phyloP scores from a whole-genome alignment of 2,113 vertebrate species.

The Psettodes erumei region DNA sequence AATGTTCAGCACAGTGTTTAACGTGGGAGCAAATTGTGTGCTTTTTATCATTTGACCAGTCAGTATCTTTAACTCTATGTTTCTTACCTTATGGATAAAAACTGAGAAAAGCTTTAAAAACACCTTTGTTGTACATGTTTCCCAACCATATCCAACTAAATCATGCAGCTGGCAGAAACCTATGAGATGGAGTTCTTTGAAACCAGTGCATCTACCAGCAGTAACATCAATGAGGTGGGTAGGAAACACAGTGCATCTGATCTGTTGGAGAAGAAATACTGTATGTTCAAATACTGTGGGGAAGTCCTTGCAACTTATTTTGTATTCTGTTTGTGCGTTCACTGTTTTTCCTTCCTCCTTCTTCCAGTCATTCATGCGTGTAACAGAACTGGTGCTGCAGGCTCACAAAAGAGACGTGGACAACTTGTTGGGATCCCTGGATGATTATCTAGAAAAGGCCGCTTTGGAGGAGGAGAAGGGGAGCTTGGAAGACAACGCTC shows the following conservation, averaged over 20 bases:
- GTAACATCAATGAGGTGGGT: conserved; percentile 93
- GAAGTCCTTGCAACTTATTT: background rate
- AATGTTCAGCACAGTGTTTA: background rate
- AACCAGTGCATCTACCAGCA: conserved; percentile 93
- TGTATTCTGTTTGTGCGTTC: background rate
- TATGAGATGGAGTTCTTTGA: conserved; percentile 98
- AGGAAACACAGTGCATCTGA: background rate
- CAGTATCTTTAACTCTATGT: background rate
- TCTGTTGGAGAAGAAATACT: background rate
- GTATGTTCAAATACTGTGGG: background rate
- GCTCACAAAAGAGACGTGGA: conserved; percentile 91
- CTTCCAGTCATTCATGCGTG: conserved; percentile 88
- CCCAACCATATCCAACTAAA: background rate
- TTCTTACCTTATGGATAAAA: background rate
- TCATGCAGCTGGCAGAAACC: conserved; percentile 88
- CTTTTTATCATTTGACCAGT: background rate
- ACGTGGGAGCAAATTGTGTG: background rate
- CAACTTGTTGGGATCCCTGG: conserved; percentile 79
- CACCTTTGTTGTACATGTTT: background rate
- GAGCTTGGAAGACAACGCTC: conserved; percentile 71
- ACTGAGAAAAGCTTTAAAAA: background rate
- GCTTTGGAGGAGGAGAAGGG: conserved; percentile 85
- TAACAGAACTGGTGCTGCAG: conserved; percentile 93
- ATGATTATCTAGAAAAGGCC: conserved; percentile 81
- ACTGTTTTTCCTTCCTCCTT: conserved; percentile 22